Conservation (phyloP, 2,888 invertebrate genomes). For the Pyrgus malvae region DNA sequence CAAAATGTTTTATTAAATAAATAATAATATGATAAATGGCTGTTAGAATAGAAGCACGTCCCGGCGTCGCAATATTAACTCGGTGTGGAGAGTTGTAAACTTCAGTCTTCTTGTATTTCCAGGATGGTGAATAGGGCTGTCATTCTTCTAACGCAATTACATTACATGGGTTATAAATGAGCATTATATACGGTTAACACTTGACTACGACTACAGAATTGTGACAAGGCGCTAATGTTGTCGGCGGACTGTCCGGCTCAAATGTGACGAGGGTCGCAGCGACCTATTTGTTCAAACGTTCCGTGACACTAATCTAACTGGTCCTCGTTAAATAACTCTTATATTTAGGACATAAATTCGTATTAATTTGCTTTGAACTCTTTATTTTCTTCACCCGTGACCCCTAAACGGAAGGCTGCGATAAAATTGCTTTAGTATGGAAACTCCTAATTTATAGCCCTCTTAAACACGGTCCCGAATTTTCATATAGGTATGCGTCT, state of each 20-base stretch:
- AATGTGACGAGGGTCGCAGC: slow-evolving; percentile 55
- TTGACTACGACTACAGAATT: slow-evolving; percentile 51
- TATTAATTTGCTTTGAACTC: slow-evolving; percentile 26
- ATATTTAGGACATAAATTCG: slow-evolving; percentile 25
- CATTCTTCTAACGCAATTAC: slow-evolving; percentile 30
- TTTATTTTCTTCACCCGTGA: slow-evolving; percentile 20
- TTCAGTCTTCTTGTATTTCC: slow-evolving; percentile 27
- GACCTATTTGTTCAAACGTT: slow-evolving; percentile 50
- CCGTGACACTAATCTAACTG: slow-evolving; percentile 44
- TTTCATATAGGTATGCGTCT: slow-evolving; percentile 1
- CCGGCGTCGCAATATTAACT: slow-evolving; percentile 18
- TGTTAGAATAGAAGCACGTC: slow-evolving; percentile 1
- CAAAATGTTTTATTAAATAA: slow-evolving; percentile 6
- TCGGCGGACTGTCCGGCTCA: slow-evolving; percentile 48
- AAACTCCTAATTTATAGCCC: slow-evolving; percentile 12
- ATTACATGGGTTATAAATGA: slow-evolving; percentile 30
- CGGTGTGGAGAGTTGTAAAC: slow-evolving; percentile 9
- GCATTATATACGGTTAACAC: slow-evolving; percentile 30
- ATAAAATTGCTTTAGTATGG: slow-evolving; percentile 15
- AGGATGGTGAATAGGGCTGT: slow-evolving; percentile 8
- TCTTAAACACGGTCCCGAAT: neutral
- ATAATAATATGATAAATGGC: slow-evolving; percentile 2
- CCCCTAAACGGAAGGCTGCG: slow-evolving; percentile 13
- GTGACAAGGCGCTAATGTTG: slow-evolving; percentile 57
- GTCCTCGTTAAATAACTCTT: slow-evolving; percentile 35